Evolutionary conservation across 2,888 invertebrate species (phyloP), one percentile per base, ranked within the genome.

Genomic region (Hirtodrosophila confusa): DNA sequence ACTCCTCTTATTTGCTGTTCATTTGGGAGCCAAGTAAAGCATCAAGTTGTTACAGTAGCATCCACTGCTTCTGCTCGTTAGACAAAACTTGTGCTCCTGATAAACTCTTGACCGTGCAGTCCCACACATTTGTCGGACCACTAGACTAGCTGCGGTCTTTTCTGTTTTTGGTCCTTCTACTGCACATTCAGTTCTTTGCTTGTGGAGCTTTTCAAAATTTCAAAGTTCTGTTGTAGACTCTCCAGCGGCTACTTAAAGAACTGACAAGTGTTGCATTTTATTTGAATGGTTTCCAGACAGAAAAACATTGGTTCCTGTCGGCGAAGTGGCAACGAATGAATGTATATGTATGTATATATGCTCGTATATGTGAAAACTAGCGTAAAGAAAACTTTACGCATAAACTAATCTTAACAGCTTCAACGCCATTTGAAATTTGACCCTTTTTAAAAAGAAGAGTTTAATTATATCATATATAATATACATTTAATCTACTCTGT

Each of bases 1-100:
- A 11, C 11, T 41, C 43, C 11, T 8, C 40, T 11, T 63, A 69
- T 80, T 83, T 86, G 80, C 83, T 62, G 76, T 66, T 67, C 86
- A 72, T 86, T 69, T 63, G 86, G 79, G 80, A 79, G 84, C 72
- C 53, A 69, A 79, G 72, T 63, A 44, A 43, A 72, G 49, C 65
- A 67, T 48, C 68, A 68, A 62, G 57, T 49, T 57, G 31, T 58
- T 48, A 49, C 68, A 49, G 39, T 41, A 61, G 73, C 67, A 44
- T 44, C 36, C 56, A 37, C 48, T 57, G 41, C 31, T 12, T 11
- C 49, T 29, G 47, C 36, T 24, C 43, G 33, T 70, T 61, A 60
- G 62, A 75, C 60, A 60, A 67, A 62, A 57, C 73, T 68, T 69
- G 57, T 56, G 31, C 57, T 44, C 56, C 63, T 29, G 74, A 80